Base-by-base conservation (phyloP, 64 coral and sea anemone genomes). In the Orbicella faveolata region DNA sequence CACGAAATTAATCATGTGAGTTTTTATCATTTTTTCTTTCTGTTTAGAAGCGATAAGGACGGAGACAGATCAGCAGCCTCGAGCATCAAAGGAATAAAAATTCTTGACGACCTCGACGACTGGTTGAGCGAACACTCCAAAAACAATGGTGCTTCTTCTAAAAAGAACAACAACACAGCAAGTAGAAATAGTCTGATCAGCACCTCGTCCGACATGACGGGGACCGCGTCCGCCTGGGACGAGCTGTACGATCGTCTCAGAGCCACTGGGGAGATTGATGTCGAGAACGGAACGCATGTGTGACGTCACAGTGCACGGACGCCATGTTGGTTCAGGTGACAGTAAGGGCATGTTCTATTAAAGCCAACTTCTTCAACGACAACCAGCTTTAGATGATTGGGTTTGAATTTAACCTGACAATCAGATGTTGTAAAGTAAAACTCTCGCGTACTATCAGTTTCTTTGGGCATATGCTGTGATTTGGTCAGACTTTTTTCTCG, bases 261-360 rank as follows among this genome's bases (percentile, higher is more conserved):
- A 59, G 87, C 68, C 75, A 52, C 92, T 39, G 91, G 88, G 0
- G 83, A 87, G 79, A 96, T 96, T 78, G 91, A 96, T 87, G 81
- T 93, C 44, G 88, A 90, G 33, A 93, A 96, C 75, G 95, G 95
- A 17, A 96, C 95, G 17, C 95, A 96, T 62, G 95, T 96, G 6
- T 96, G 87, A 79, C 64, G 14, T 36, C 1, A 35, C 78, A 59
- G 21, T 34, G 54, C 57, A 63, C 25, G 76, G 5, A 9, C 30
- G 21, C 4, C 33, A 59, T 36, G 8, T 18, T 23, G 36, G 39
- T 52, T 78, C 17, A 52, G 9, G 19, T 78, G 14, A 52, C 17
- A 52, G 16, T 39, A 41, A 10, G 11, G 13, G 36, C 36, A 14
- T 36, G 75, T 76, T 76, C 18, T 18, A 17, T 76, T 34, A 12